Conservation (phyloP, 2,888 invertebrate species). For the Alloplasta piceator region DNA sequence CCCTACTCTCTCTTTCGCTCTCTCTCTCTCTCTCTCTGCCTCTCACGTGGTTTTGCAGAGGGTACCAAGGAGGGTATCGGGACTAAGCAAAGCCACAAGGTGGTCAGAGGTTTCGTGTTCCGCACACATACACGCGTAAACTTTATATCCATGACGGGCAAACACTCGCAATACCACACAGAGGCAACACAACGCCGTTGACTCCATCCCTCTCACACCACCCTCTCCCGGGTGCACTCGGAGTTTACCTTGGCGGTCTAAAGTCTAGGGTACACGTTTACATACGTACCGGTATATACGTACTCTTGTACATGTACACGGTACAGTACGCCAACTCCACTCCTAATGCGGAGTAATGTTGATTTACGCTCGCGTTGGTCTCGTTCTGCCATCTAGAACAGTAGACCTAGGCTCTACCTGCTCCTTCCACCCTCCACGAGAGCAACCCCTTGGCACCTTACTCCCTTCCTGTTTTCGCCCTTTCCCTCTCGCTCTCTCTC, state of each 20-base stretch:
- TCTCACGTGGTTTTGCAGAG: constrained; percentile 64
- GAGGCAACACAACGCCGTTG: constrained; percentile 61
- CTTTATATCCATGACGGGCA: constrained; percentile 37
- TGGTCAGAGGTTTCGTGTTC: constrained; percentile 62
- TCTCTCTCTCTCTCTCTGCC: neutral
- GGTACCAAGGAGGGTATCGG: constrained; percentile 65
- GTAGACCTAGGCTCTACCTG: constrained; percentile 46
- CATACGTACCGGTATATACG: constrained; percentile 57
- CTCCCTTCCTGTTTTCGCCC: constrained; percentile 28
- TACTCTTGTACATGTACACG: constrained; percentile 21
- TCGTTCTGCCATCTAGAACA: constrained; percentile 69
- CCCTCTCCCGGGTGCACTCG: constrained; percentile 71
- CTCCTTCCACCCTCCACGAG: constrained; percentile 27
- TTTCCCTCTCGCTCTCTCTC: constrained; percentile 49
- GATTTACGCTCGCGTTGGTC: constrained; percentile 79
- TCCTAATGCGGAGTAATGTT: constrained; percentile 83
- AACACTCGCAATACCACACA: constrained; percentile 56
- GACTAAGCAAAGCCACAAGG: constrained; percentile 53
- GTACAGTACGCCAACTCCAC: constrained; percentile 76
- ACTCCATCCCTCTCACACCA: constrained; percentile 33
- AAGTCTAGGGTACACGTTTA: constrained; percentile 72
- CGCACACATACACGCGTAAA: constrained; percentile 32
- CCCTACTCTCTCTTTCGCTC: too few species aligned
- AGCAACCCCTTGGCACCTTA: constrained; percentile 43
- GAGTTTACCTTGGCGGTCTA: constrained; percentile 79